Percentiles rank a stretch among this genome's conserved stretches.
These are phyloP conservation scores for Recurvirostra avosetta DNA, from an alignment of 2,113 vertebrate genomes.

Conservation along the genomic window DNA sequence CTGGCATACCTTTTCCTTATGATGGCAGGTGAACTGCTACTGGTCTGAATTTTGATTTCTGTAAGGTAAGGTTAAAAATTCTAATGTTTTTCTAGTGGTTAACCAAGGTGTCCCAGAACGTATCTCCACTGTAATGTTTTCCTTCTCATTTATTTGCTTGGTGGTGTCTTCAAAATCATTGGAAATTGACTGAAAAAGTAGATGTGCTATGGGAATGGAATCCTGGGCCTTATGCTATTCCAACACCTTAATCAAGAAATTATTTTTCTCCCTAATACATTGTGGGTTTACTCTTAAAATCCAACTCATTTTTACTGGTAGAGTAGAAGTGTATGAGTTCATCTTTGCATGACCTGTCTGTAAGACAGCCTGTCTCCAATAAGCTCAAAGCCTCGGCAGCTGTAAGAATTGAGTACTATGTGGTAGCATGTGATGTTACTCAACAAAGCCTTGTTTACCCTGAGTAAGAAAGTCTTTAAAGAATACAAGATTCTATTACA, in stretches of 20 bases:
- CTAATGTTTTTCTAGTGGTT: not conserved
- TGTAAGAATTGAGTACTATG: not conserved
- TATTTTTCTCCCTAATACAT: not conserved
- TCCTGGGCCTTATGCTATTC: not conserved
- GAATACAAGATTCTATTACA: not conserved
- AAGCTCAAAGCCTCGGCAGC: not conserved
- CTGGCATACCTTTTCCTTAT: not conserved
- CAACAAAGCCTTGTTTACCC: not conserved
- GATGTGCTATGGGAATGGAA: not conserved
- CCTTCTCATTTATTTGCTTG: not conserved
- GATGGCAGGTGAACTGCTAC: not conserved
- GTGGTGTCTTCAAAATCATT: not conserved
- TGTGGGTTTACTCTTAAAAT: not conserved
- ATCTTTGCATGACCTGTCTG: not conserved
- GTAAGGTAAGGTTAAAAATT: not conserved
- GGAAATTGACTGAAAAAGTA: not conserved
- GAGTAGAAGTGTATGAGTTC: not conserved
- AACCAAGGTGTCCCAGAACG: not conserved
- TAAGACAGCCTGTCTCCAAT: not conserved
- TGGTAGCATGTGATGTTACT: not conserved
- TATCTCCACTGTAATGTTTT: not conserved
- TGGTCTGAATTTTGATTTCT: not conserved
- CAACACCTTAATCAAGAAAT: not conserved
- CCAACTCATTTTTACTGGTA: not conserved
- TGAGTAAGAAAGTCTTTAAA: not conserved